These are phyloP conservation scores for Mobula hypostoma DNA, from an alignment of 2,113 vertebrate genomes.

Conservation along the genomic window DNA sequence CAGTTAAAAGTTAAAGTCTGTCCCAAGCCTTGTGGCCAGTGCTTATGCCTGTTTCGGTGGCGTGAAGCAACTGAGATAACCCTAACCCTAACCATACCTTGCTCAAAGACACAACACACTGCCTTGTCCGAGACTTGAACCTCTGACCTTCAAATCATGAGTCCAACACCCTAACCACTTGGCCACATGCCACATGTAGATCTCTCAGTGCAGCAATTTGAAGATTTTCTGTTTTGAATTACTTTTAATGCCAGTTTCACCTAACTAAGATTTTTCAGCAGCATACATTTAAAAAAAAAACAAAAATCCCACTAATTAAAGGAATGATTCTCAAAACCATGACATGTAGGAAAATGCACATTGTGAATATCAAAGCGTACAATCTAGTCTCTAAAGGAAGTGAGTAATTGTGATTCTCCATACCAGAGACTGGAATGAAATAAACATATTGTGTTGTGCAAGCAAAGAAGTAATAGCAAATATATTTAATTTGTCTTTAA, in stretches of 20 bases:
- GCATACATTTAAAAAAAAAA: not conserved
- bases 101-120: no score
- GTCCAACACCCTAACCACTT: no score
- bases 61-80: no score
- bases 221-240: not conserved
- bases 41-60: no score
- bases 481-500: not conserved
- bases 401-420: not conserved
- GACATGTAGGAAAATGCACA: not conserved
- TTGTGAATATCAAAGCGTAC: not conserved
- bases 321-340: not conserved
- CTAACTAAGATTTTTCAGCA: not conserved
- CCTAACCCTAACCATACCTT: no score
- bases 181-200: no score
- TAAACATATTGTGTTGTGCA: not conserved
- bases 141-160: no score
- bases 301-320: not conserved
- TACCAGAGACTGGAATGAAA: not conserved
- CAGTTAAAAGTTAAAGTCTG: no score
- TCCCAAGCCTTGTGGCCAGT: no score
- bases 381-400: not conserved
- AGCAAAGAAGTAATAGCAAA: not conserved
- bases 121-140: no score
- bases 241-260: not conserved
- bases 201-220: not conserved